phyloP scores from a whole-genome alignment of 2,113 vertebrate species.

The Raja brachyura region DNA sequence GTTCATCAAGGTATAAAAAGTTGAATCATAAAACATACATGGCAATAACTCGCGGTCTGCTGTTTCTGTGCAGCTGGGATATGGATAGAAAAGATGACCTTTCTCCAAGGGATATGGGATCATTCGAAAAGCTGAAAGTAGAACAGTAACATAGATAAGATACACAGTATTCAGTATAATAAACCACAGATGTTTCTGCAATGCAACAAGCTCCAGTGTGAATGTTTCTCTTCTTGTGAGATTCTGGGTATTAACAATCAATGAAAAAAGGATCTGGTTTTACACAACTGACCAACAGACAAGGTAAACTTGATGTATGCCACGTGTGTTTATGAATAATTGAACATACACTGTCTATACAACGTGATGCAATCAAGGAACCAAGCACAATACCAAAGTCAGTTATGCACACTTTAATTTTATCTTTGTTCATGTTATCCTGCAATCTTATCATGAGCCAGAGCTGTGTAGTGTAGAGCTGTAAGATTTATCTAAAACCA shows the following conservation, averaged over 20 bases:
- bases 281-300: slow-evolving; percentile 24
- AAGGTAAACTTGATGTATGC: slow-evolving; percentile 9
- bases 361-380: not conserved
- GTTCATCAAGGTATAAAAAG: not conserved
- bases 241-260: slow-evolving; percentile 3
- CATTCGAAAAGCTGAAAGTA: slow-evolving; percentile 83
- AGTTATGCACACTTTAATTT: not conserved
- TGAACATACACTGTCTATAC: not conserved
- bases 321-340: not conserved
- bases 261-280: not conserved
- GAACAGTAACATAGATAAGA: slow-evolving; percentile 36
- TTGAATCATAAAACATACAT: slow-evolving; percentile 63
- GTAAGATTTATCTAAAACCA: too few species aligned
- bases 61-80: slow-evolving; percentile 94
- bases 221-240: slow-evolving; percentile 7
- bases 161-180: slow-evolving; percentile 2
- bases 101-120: slow-evolving; percentile 95
- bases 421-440: not conserved
- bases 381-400: not conserved
- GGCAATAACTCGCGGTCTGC: slow-evolving; percentile 94
- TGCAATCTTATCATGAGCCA: not conserved
- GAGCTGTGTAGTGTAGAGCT: not conserved
- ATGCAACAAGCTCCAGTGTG: not conserved
- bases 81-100: slow-evolving; percentile 96
- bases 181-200: slow-evolving; percentile 22